These are phyloP conservation scores for Ctenochaetus hawaiiensis DNA, from an alignment of 2,797 vertebrate species.

Conservation along the genomic window DNA sequence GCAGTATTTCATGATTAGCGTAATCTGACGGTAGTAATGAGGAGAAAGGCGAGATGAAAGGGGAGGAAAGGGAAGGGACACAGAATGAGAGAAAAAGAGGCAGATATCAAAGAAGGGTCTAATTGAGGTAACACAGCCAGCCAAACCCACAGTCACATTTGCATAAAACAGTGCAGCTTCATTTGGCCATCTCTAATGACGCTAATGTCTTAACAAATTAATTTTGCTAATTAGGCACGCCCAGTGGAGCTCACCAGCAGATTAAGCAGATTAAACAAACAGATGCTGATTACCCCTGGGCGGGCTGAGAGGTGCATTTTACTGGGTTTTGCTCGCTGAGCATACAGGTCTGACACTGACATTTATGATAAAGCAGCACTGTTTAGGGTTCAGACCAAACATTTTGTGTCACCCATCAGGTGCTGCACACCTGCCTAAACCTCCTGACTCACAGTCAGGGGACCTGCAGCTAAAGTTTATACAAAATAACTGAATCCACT, in stretches of 20 bases:
- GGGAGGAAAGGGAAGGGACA: conserved; percentile 87
- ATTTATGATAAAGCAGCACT: conserved; percentile 10
- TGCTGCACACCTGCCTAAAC: conserved; percentile 37
- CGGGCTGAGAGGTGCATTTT: conserved; percentile 75
- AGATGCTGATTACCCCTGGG: conserved; percentile 91
- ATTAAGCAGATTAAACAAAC: conserved; percentile 98
- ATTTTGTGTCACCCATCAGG: conserved; percentile 23
- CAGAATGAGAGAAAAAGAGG: conserved; percentile 84
- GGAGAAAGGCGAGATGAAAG: conserved; percentile 91
- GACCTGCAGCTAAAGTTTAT: conserved; percentile 10
- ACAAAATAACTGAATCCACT: conserved; percentile 23
- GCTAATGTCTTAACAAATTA: conserved; percentile 99
- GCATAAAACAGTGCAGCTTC: conserved; percentile 96
- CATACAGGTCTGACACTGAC: conserved; percentile 40
- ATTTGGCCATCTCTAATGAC: conserved; percentile 93
- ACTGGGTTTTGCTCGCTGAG: conserved; percentile 26
- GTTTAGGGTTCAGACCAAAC: conserved; percentile 14
- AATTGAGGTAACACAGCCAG: conserved; percentile 95
- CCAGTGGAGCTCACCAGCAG: conserved; percentile 94
- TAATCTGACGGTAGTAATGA: conserved; percentile 76
- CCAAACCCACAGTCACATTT: conserved; percentile 94
- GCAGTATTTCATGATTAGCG: conserved; percentile 74
- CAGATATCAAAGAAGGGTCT: conserved; percentile 92
- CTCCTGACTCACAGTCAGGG: not conserved
- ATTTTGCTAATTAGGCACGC: conserved; percentile 99